Evolutionary conservation across 2,113 vertebrate genomes (phyloP).

Genomic region (Thomomys bottae): DNA sequence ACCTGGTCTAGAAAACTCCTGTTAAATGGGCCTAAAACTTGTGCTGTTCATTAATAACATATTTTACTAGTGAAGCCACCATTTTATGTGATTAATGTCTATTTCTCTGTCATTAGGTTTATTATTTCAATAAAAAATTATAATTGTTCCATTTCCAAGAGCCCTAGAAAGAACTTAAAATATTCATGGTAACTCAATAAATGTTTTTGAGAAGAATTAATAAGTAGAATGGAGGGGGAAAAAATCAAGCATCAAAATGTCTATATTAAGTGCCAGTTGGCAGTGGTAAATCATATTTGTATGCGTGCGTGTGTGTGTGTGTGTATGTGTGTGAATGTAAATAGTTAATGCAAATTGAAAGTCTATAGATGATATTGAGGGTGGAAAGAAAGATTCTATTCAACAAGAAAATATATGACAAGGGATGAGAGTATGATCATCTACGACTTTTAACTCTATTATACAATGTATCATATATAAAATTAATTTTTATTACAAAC

Average conservation of each 20-base stretch:
- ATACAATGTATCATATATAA: background rate
- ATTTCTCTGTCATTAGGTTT: background rate
- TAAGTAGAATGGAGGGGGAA: background rate
- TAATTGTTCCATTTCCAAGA: background rate
- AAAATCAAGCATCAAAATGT: background rate
- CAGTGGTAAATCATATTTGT: background rate
- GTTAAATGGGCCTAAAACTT: background rate
- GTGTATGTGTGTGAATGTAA: background rate
- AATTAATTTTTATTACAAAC: slow-evolving; percentile 15
- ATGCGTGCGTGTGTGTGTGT: background rate
- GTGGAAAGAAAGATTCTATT: background rate
- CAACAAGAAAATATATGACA: background rate
- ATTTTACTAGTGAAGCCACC: background rate
- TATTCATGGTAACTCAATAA: background rate
- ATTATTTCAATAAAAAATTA: background rate
- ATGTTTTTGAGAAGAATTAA: slow-evolving; percentile 20
- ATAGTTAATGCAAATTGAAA: background rate
- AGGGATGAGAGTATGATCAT: background rate
- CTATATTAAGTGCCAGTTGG: background rate
- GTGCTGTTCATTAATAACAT: background rate
- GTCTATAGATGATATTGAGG: accelerated
- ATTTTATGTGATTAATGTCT: slow-evolving; percentile 6
- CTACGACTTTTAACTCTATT: background rate
- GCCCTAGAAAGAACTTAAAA: background rate
- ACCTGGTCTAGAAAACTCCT: background rate